Conservation (phyloP, 2,888 invertebrate genomes). For the Tipula helvola region DNA sequence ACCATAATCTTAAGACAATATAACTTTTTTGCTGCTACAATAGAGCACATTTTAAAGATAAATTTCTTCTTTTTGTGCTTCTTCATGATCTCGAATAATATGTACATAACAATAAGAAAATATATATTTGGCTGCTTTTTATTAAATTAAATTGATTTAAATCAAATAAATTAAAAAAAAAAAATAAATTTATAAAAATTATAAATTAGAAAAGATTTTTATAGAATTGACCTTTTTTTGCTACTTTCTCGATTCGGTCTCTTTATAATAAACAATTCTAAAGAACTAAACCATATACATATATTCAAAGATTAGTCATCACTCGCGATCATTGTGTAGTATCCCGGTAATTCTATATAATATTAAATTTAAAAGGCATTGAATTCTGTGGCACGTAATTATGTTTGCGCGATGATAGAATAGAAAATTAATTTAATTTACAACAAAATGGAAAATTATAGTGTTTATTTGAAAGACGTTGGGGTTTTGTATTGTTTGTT, state of each 20-base stretch:
- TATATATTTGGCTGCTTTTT: neutral
- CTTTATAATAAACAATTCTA: neutral
- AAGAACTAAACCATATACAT: neutral
- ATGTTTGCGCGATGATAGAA: neutral
- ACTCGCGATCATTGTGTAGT: neutral
- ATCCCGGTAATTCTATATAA: neutral
- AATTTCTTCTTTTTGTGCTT: neutral
- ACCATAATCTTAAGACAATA: neutral
- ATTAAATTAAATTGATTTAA: constrained; percentile 4
- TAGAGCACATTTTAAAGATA: neutral
- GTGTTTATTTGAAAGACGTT: neutral
- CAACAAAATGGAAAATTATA: neutral
- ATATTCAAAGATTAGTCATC: neutral
- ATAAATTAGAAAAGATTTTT: neutral
- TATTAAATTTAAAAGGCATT: neutral
- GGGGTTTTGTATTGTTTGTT: neutral
- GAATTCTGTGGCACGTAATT: neutral
- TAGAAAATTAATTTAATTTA: neutral
- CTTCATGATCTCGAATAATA: neutral
- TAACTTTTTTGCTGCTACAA: neutral
- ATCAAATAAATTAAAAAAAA: neutral
- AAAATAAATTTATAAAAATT: neutral
- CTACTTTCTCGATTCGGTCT: neutral
- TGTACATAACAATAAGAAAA: neutral
- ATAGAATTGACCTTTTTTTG: neutral